Conservation (phyloP, 2,797 vertebrate species). For the Prunella strophiata region DNA sequence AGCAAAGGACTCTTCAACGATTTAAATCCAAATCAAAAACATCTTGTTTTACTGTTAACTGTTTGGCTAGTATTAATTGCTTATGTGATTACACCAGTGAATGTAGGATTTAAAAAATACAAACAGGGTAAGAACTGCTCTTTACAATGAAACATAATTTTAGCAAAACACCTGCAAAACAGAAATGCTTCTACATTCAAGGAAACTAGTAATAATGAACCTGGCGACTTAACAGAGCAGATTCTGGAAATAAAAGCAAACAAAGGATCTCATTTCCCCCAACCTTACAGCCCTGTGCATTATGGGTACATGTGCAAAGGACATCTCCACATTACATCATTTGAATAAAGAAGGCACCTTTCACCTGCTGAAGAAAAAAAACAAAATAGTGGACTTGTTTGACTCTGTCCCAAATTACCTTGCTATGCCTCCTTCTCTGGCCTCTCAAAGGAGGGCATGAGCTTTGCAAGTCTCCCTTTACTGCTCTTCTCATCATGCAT, state of each 20-base stretch:
- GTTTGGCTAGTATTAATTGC: slow-evolving; percentile 10
- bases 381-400: background rate
- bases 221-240: background rate
- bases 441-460: background rate
- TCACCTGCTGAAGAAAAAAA: background rate
- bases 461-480: background rate
- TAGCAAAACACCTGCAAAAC: slow-evolving; percentile 34
- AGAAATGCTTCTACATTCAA: slow-evolving; percentile 2
- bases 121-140: background rate
- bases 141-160: background rate
- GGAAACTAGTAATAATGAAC: background rate
- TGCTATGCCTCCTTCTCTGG: background rate
- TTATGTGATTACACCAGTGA: background rate
- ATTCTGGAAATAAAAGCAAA: slow-evolving; percentile 11
- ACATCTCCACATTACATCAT: background rate
- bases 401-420: background rate
- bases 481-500: background rate
- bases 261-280: background rate
- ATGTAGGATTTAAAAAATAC: background rate
- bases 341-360: background rate
- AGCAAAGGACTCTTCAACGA: background rate
- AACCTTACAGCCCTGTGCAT: background rate
- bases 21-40: slow-evolving; percentile 43
- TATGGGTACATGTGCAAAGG: background rate
- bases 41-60: slow-evolving; percentile 13